Base-by-base conservation (phyloP, 2,113 vertebrate species). In the Poecile atricapillus region DNA sequence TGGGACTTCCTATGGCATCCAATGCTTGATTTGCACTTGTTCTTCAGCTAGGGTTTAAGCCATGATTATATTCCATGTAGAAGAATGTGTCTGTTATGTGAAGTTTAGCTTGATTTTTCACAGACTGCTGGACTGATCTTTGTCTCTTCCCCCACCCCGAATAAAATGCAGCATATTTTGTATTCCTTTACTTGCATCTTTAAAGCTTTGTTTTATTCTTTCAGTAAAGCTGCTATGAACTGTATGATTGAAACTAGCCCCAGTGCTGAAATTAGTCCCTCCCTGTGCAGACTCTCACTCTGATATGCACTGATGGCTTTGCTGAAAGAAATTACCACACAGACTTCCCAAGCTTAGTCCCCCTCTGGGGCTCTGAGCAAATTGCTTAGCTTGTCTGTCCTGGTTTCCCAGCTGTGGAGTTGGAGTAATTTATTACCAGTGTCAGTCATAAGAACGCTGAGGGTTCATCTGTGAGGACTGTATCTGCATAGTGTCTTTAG, bases 361-460 rank as follows among this genome's bases (percentile, higher is more conserved):
- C 52, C 56, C 73, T 97, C 90, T 78, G 85, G 90, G 85, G 68
- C 76, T 90, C 64, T 6, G 7, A 63, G 73, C 85, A 93, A 76
- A 90, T 87, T 92, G 86, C 65, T 89, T 92, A 83, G 76, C 64
- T 92, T 94, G 86, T 95, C 76, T 95, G 86, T 94, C 69, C 81
- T 90, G 76, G 53, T 92, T 96, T 95, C 76, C 73, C 82, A 89
- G 92, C 88, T 96, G 76, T 90, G 86, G 65, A 90, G 60, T 33
- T 81, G 37, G 64, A 90, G 79, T 90, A 74, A 87, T 90, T 96
- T 86, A 92, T 90, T 86, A 39, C 56, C 62, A 53, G 19, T 87
- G 83, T 78, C 64, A 84, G 64, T 87, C 68, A 64, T 53, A 65
- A 74, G 94, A 60, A 75, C 0, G 1, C 23, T 64, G 79, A 90